Base-by-base conservation (phyloP, 2,797 vertebrate species). In the Lacerta viridis region DNA sequence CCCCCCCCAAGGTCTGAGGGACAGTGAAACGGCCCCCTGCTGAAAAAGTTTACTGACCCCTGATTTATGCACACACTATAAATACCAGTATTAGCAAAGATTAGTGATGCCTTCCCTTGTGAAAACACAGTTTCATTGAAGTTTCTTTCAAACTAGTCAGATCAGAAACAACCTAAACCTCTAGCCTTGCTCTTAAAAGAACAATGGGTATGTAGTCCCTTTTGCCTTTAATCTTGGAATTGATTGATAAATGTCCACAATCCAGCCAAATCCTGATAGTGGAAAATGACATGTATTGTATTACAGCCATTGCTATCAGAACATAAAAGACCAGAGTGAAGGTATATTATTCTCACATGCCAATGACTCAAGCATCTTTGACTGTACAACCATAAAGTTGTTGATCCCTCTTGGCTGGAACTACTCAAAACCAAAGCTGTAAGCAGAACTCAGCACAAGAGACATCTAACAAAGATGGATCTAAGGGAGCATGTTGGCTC, bases 311-410 rank as follows among this genome's bases (percentile, higher is more conserved):
- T 91, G 96, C 96, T 96, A 97, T 96, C 97, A 97, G 94, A 97
- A 98, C 98, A 75, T 5, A n/a, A 84, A 91, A 92, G 97, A 96
- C 98, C 95, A 97, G 93, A 90, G 95, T 97, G 97, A 98, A 98
- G 98, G 98, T 98, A 77, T 97, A 97, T 96, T 98, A 91, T 55
- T 99, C 96, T 99, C 94, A 98, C 98, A 99, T 98, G 97, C 98
- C 98, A 99, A 98, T 98, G 98, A 99, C 98, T 98, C 98, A 99
- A 98, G 98, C 98, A 98, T 98, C 98, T 98, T 98, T 93, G 96
- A 99, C 97, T 93, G 94, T 98, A 97, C 98, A 99, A 98, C 98
- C 97, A 85, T 90, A 87, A 98, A 98, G 98, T 98, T 98, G 98
- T 97, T 86, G 97, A 97, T 46, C 95, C 89, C 96, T 94, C 93